Base-by-base conservation (phyloP, 2,888 invertebrate species). In the Hypolimnas misippus region DNA sequence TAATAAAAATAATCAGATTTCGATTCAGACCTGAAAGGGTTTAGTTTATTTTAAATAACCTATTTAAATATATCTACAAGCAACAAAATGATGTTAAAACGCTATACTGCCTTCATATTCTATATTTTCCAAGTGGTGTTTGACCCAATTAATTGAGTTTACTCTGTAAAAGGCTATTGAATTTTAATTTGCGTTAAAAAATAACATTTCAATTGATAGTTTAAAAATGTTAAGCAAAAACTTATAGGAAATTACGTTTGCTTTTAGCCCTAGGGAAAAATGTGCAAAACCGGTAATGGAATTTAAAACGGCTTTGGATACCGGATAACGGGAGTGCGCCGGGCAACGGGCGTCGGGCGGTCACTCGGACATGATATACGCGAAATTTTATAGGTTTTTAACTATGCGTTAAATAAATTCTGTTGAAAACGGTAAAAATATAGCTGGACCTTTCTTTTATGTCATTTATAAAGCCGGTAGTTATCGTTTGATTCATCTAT, bases 291-390 rank as follows among this genome's bases (percentile, higher is more conserved):
- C 71, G 72, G 74, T 84, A 83, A 83, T 83, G 82, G 78, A 79
- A 79, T 82, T 77, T 82, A 74, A 78, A 81, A 78, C 77, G 78
- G 76, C 72, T 77, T 71, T 70, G 77, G 79, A 79, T 73, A 72
- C 67, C 70, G 65, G 79, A 78, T 72, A 72, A 69, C 70, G 62
- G 63, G 65, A 58, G 69, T 63, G 70, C 66, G 68, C 66, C 73
- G 71, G 40, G 35, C 44, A 42, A 14, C 53, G 53, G 19, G 70
- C 67, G 70, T 66, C 72, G 71, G 66, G 79, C 83, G 85, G 83
- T 86, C 86, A 86, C 73, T 83, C 85, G 85, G 81, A 80, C 71
- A 86, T 87, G 87, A 87, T 87, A 76, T 84, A 87, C 82, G 83
- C 68, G 77, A 73, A 76, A 83, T 84, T 86, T 86, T 83, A 79